Conservation (phyloP, 23 tunicate genomes). For the Ciona savignyi region DNA sequence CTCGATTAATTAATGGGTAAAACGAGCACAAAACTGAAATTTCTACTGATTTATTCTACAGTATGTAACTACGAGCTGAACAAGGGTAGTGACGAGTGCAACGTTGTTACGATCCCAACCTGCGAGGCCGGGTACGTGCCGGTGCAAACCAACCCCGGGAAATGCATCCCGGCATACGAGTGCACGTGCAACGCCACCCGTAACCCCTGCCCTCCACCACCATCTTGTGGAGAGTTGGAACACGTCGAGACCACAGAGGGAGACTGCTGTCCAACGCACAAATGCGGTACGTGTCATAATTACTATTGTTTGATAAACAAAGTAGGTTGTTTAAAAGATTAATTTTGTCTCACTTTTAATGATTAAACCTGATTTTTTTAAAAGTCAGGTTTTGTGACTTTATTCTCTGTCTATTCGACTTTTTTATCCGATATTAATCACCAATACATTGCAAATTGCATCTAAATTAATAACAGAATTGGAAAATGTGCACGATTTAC, state of each 20-base stretch:
- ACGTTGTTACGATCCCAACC: slow-evolving; percentile 26
- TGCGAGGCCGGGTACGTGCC: slow-evolving; percentile 66
- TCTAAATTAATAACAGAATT: too few relatives aligned
- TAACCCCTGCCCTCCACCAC: slow-evolving; percentile 57
- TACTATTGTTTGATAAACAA: neutral
- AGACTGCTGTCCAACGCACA: slow-evolving; percentile 70
- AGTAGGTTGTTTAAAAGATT: neutral
- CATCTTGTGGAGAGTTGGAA: slow-evolving; percentile 38
- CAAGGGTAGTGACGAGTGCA: slow-evolving; percentile 35
- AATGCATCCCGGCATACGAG: slow-evolving; percentile 71
- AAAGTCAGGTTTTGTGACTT: neutral
- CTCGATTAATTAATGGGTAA: too few relatives aligned
- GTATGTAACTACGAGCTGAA: slow-evolving; percentile 72
- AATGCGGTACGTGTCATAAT: slow-evolving; percentile 69
- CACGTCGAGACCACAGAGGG: slow-evolving; percentile 49
- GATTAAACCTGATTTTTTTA: neutral
- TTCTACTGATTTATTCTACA: slow-evolving; percentile 13
- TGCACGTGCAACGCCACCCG: slow-evolving; percentile 64
- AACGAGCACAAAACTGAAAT: too few relatives aligned
- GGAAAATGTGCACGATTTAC: too few relatives aligned
- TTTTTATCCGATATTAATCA: neutral
- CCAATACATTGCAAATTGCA: neutral
- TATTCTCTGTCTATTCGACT: neutral
- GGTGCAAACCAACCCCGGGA: slow-evolving; percentile 25
- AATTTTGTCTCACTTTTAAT: neutral